Evolutionary conservation across 2,888 invertebrate genomes (phyloP), one percentile per base, ranked within the genome.

Genomic region (Eremobia ochroleuca): DNA sequence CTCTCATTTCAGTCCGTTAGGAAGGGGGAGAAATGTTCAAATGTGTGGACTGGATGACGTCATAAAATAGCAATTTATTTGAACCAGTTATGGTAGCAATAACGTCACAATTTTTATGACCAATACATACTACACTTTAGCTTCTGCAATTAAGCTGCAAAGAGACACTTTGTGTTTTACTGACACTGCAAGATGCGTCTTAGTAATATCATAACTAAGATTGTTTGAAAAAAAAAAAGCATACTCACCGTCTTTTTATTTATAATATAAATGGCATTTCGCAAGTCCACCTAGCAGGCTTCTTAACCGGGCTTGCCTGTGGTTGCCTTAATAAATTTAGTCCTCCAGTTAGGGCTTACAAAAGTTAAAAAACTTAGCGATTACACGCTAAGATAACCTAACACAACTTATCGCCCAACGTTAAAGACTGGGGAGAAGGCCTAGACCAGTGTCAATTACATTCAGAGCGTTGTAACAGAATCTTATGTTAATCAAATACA

Each of bases 31-130:
- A 5, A 34, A 21, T 67, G 11, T 40, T 58, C 64, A 64, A 72
- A 75, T 76, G 25, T 76, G 59, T 49, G 59, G 59, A 72, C 69
- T 58, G 52, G 70, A 77, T 67, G 46, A 61, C 31, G 49, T 73
- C 70, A 77, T 85, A 82, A 83, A 82, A 73, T 67, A 70, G 34
- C 31, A 68, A 82, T 64, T 64, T 81, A 85, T 77, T 67, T 66
- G 58, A 67, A 46, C 43, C 52, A 58, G 69, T 83, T 73, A 66
- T 73, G 28, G 25, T 62, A 25, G 73, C 73, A 70, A 81, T 83
- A 77, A 77, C 70, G 31, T 59, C n/a, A 70, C 62, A 43, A 77
- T 49, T 83, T 81, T 83, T 83, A 83, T 71, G 66, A 71, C 67
- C 77, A 64, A 82, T 85, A 77, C 46, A 66, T 81, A 61, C 49